phyloP scores from a whole-genome alignment of 30 jellyfish, hydroid and myxozoan genomes.

The Haliclystus octoradiatus region DNA sequence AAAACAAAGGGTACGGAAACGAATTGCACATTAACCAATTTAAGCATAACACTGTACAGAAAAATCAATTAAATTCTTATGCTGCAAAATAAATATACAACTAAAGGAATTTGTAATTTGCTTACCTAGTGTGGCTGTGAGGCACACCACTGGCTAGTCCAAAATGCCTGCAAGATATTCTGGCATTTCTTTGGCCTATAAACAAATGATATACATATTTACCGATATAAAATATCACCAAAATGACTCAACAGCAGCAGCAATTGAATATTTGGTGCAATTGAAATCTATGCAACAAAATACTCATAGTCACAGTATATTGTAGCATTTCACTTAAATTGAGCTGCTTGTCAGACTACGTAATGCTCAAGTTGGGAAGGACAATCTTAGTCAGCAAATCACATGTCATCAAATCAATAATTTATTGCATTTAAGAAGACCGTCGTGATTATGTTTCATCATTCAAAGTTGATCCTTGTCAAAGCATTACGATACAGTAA shows the following conservation, averaged over 20 bases:
- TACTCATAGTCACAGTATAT: too few relatives aligned
- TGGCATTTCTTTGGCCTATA: conserved; percentile 78
- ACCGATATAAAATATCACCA: neutral
- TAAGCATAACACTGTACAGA: too few relatives aligned
- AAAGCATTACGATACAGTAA: too few relatives aligned
- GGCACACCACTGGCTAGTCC: conserved; percentile 99
- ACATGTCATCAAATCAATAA: neutral
- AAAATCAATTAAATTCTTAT: too few relatives aligned
- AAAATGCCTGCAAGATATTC: conserved; percentile 86
- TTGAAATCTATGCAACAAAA: neutral
- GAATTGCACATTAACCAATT: too few relatives aligned
- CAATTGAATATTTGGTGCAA: neutral
- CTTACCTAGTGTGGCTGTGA: conserved; percentile 91
- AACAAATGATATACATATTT: neutral
- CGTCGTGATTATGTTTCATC: neutral
- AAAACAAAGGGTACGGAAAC: too few relatives aligned
- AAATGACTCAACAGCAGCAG: neutral
- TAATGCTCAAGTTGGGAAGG: too few relatives aligned
- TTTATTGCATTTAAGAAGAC: neutral
- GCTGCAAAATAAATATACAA: too few relatives aligned
- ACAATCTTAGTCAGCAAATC: neutral
- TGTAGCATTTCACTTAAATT: too few relatives aligned
- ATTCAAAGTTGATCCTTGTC: neutral
- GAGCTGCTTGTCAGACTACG: too few relatives aligned
- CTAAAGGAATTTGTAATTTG: too few relatives aligned